phyloP scores from a whole-genome alignment of 2,888 invertebrate species.

The Drosophila limbata region DNA sequence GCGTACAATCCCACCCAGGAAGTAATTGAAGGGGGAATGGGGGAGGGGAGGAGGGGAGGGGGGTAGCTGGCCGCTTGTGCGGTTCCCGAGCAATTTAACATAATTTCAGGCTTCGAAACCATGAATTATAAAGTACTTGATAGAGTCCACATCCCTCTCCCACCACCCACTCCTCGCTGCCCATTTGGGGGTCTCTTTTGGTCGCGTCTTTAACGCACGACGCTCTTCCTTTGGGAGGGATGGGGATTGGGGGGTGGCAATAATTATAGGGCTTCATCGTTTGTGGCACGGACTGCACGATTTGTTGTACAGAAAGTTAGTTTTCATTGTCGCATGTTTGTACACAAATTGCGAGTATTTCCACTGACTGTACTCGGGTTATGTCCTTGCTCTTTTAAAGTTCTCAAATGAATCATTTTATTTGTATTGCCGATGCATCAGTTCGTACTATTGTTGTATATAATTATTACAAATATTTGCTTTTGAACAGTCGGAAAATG shows the following conservation, averaged over 20 bases:
- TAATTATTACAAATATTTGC: conserved; percentile 77
- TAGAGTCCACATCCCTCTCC: background rate
- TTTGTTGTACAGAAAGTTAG: conserved; percentile 77
- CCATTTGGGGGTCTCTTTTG: background rate
- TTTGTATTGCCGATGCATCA: conserved; percentile 48
- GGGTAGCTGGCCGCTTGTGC: conserved; percentile 47
- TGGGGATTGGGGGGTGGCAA: background rate
- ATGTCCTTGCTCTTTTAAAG: background rate
- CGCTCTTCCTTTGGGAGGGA: conserved; percentile 59
- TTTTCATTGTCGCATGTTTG: conserved; percentile 78
- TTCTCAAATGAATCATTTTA: conserved; percentile 64
- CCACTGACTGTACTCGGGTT: conserved; percentile 7
- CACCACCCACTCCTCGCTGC: background rate
- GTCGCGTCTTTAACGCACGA: conserved; percentile 69
- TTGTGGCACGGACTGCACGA: conserved; percentile 50
- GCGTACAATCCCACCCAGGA: conserved; percentile 5
- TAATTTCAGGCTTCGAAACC: conserved; percentile 62
- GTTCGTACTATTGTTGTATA: conserved; percentile 51
- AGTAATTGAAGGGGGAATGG: background rate
- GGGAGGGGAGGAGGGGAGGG: background rate
- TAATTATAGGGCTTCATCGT: conserved; percentile 51
- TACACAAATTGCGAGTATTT: conserved; percentile 70
- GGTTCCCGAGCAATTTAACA: conserved; percentile 71
- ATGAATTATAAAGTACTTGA: conserved; percentile 68
- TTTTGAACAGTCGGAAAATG: conserved; percentile 46